Percentiles rank a stretch among this genome's conserved stretches.
Conservation (phyloP, 2,113 vertebrate species). For the Lophura nycthemera region DNA sequence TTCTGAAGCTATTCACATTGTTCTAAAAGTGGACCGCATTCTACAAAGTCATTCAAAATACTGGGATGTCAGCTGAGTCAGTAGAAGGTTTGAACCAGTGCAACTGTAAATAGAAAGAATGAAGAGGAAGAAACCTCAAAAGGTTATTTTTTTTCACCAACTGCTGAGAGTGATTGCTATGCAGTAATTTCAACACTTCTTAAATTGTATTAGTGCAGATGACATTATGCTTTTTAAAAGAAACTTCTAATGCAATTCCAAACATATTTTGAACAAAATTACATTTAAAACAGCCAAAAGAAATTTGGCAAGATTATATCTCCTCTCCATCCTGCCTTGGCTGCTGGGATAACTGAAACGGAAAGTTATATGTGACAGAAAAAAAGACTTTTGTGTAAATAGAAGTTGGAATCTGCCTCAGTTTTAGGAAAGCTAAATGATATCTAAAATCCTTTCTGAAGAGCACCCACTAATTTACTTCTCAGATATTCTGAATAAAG, state of each 20-base stretch:
- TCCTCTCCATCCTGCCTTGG: neutral
- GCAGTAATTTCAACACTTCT: constrained; percentile 43
- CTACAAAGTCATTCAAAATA: constrained; percentile 15
- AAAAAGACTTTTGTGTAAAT: neutral
- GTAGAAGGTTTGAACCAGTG: constrained; percentile 15
- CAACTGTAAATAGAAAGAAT: constrained; percentile 4
- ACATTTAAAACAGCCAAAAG: constrained; percentile 60
- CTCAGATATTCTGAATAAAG: constrained; percentile 28
- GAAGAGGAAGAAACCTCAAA: constrained; percentile 3
- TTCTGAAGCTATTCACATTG: constrained; percentile 3
- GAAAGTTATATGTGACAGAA: constrained; percentile 25
- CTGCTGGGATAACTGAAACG: constrained; percentile 40
- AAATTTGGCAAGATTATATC: constrained; percentile 53
- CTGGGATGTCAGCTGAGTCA: neutral
- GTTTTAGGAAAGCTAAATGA: constrained; percentile 10
- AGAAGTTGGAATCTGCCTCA: constrained; percentile 17
- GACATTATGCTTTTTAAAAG: neutral
- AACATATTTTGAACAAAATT: constrained; percentile 50
- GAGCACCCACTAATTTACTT: neutral
- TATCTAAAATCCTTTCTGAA: constrained; percentile 10
- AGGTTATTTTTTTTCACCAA: constrained; percentile 26
- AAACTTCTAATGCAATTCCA: constrained; percentile 20
- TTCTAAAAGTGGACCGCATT: constrained; percentile 15
- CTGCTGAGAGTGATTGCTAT: constrained; percentile 23
- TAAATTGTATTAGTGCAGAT: constrained; percentile 37